phyloP scores from a whole-genome alignment of 2,888 invertebrate species.

The Desoria tigrina region DNA sequence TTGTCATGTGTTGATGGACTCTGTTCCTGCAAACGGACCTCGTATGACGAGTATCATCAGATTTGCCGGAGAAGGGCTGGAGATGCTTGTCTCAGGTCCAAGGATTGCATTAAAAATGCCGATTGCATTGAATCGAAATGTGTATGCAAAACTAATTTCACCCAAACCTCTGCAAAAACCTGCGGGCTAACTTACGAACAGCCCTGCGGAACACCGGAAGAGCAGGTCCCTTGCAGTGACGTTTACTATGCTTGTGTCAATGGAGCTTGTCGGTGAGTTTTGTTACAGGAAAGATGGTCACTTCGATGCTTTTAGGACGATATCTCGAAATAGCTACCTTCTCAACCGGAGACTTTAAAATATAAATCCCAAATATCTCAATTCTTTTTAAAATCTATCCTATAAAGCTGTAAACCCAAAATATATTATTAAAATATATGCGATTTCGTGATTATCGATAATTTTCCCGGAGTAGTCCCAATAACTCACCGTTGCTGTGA shows the following conservation, averaged over 20 bases:
- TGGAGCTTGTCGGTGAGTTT: conserved; percentile 34
- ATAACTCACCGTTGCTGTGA: too few relatives aligned
- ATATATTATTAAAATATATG: too few relatives aligned
- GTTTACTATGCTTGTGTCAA: conserved; percentile 46
- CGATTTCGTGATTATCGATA: too few relatives aligned
- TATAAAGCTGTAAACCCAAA: too few relatives aligned
- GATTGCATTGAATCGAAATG: conserved; percentile 44
- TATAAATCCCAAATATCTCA: too few relatives aligned
- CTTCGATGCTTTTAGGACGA: conserved; percentile 40
- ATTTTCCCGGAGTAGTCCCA: too few relatives aligned
- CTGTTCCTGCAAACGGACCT: conserved; percentile 33
- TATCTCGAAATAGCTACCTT: conserved; percentile 30
- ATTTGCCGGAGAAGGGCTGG: conserved; percentile 36
- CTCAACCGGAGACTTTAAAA: conserved; percentile 41
- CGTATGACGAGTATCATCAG: conserved; percentile 43
- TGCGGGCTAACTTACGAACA: conserved; percentile 43
- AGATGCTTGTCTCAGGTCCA: conserved; percentile 35
- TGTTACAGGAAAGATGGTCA: conserved; percentile 41
- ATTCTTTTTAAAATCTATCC: too few relatives aligned
- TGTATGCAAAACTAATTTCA: conserved; percentile 38
- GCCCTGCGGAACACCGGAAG: conserved; percentile 31
- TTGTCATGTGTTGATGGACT: conserved; percentile 36
- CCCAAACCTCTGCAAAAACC: conserved; percentile 44
- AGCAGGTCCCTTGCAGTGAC: conserved; percentile 39
- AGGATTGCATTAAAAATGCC: conserved; percentile 42